A percentile compares a stretch with the other conserved stretches of the same genome.
Conservation (phyloP, 1,140 invertebrate genomes). For the Caenorhabditis elegans region WBcel235 BX284606.5:6048501-6049000, state of each 20-base stretch:
- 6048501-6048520: neutral
- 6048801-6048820: neutral
- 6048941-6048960: conserved; percentile 3
- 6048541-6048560: conserved; percentile 54
- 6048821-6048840: neutral
- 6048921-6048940: neutral
- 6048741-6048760: neutral
- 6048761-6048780: conserved; percentile 4
- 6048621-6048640: neutral
- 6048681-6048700: neutral
- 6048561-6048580: conserved; percentile 59
- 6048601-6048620: neutral
- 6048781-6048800: neutral
- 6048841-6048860: neutral
- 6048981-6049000: neutral
- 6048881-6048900: conserved; percentile 19
- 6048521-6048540: conserved; percentile 8
- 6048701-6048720: neutral
- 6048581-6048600: conserved; percentile 36
- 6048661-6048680: neutral
- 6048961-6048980: conserved; percentile 15
- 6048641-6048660: neutral
- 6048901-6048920: conserved; percentile 10
- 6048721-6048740: neutral
- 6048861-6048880: conserved; percentile 7